These are phyloP conservation scores for Drosophila picticornis DNA, from an alignment of 2,888 invertebrate genomes.

Conservation along the genomic window DNA sequence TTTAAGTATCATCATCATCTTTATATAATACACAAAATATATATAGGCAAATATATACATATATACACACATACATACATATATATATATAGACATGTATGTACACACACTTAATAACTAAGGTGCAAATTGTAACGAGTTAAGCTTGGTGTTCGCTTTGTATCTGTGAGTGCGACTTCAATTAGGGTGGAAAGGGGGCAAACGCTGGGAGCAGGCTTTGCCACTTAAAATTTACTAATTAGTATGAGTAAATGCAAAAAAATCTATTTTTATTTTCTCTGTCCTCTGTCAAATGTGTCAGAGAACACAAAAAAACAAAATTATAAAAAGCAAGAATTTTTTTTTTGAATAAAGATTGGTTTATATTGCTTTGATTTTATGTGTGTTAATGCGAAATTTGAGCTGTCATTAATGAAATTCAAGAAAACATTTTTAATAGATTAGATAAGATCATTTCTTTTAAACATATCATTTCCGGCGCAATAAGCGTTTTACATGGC, in stretches of 20 bases:
- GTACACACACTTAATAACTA: slow-evolving; percentile 7
- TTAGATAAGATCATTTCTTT: neutral
- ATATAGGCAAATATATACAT: slow-evolving; percentile 1
- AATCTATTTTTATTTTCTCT: neutral
- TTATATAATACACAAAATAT: slow-evolving; percentile 17
- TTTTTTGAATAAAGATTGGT: too few relatives aligned
- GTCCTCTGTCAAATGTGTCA: neutral
- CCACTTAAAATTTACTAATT: slow-evolving; percentile 8
- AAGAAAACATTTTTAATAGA: neutral
- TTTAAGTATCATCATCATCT: slow-evolving; percentile 23
- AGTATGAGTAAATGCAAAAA: neutral
- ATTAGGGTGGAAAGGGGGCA: neutral
- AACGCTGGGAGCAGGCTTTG: neutral
- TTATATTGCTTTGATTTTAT: neutral
- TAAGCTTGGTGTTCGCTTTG: slow-evolving; percentile 13
- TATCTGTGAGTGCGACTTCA: neutral
- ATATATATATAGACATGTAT: neutral
- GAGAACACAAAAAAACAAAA: neutral
- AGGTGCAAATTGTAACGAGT: slow-evolving; percentile 36
- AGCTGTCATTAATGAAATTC: neutral
- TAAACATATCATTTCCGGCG: too few relatives aligned
- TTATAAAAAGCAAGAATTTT: neutral
- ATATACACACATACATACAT: slow-evolving; percentile 4
- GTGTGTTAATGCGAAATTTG: neutral
- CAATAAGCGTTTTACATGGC: neutral